Base-by-base conservation (phyloP, 2,797 vertebrate species). In the Propithecus deckenii region DNA sequence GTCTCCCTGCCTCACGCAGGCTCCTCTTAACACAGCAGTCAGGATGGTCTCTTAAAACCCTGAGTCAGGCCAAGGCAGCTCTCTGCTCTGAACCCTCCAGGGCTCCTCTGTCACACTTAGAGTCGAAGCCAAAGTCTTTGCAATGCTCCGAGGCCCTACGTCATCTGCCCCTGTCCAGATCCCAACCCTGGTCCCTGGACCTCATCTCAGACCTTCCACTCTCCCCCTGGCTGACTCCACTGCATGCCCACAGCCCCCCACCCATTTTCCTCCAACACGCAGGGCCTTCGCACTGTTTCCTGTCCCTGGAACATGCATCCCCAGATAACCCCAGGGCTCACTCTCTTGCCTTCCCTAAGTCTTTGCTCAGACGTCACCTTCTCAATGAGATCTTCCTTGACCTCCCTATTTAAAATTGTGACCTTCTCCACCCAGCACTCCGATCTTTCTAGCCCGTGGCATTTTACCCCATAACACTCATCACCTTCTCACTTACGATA, bases 201-300 rank as follows among this genome's bases (percentile, higher is more conserved):
- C 46, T 30, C 35, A 28, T 43, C 46, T 74, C 4, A 4, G 30
- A 35, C 30, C 43, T 35, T 30, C 4, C 11, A 11, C 55, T 63
- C 41, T 48, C 41, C 10, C 43, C 35, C 22, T 23, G 22, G 12
- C 30, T 43, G 50, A n/a, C n/a, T 8, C 55, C 32, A 12, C n/a
- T 43, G 41, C n/a, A 38, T 12, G 20, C 72, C 8, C 2, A 4
- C 23, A 4, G 4, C 5, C 14, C 3, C 20, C 8, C 4, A 8
- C 20, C 46, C 4, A 0, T 7, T 38, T 22, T 76, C 50, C 7
- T 50, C 71, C 32, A n/a, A 50, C 5, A n/a, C 5, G 12, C 14
- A 28, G 11, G 63, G 5, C 1, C 55, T 41, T 61, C 50, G 65
- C 23, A 41, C 50, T 41, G 17, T 55, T 50, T 79, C n/a, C 52